Conservation (phyloP, 2,888 invertebrate species). For the Bellardia pandia region DNA sequence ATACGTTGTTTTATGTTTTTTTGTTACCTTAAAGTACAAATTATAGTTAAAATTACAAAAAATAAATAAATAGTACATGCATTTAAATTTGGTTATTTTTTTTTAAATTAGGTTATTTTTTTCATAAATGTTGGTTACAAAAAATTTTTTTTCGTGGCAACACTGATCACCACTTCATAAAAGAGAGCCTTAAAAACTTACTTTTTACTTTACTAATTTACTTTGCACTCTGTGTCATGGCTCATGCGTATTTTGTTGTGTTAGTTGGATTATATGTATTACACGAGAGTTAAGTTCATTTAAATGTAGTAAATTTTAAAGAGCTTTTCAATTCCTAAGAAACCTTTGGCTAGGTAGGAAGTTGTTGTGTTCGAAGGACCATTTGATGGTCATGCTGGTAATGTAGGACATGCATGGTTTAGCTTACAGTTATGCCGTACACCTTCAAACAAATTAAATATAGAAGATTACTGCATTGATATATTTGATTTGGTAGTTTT, state of each 20-base stretch:
- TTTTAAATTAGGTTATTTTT: no score
- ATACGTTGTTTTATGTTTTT: no score
- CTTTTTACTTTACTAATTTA: not conserved
- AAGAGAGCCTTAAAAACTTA: not conserved
- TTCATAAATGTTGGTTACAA: no score
- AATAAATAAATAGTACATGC: no score
- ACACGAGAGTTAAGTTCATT: not conserved
- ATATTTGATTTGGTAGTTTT: no score
- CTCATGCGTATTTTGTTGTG: conserved; percentile 6
- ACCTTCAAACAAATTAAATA: conserved; percentile 9
- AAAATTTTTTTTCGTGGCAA: no score
- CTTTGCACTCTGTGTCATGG: conserved; percentile 26
- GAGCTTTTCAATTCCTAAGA: not conserved
- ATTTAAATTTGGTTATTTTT: no score
- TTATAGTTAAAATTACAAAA: no score
- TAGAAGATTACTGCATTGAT: not conserved
- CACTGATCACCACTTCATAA: no score
- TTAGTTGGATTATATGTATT: not conserved
- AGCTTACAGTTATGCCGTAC: not conserved
- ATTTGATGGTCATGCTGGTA: not conserved
- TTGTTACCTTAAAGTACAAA: no score
- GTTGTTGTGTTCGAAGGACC: not conserved
- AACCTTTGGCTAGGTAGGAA: not conserved
- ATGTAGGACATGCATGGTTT: conserved; percentile 8
- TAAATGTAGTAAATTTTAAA: conserved; percentile 18